phyloP scores from a whole-genome alignment of 2,113 vertebrate species.

The Rallus limicola region DNA sequence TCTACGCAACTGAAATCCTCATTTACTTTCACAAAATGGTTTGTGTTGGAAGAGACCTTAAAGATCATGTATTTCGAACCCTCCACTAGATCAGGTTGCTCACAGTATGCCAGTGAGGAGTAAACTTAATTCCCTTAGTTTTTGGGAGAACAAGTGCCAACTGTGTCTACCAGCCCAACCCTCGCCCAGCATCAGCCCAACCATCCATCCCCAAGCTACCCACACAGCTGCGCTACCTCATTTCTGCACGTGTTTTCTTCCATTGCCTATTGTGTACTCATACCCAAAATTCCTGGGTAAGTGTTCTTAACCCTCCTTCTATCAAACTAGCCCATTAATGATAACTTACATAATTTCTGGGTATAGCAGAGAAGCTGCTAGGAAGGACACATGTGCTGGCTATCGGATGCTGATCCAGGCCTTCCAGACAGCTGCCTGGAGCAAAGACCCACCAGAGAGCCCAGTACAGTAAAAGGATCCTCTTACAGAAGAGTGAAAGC shows the following conservation, averaged over 20 bases:
- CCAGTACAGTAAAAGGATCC: not conserved
- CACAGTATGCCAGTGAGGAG: not conserved
- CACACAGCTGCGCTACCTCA: rapidly evolving
- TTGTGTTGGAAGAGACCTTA: too few relatives aligned
- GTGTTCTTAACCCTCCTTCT: rapidly evolving
- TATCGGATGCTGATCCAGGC: rapidly evolving
- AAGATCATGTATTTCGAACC: too few relatives aligned
- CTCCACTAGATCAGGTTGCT: not conserved
- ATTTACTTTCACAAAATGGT: not conserved
- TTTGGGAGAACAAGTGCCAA: not conserved
- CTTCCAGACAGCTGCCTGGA: not conserved
- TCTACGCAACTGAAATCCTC: not conserved
- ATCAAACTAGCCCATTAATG: not conserved
- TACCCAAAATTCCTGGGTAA: not conserved
- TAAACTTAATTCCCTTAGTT: not conserved
- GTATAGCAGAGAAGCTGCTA: rapidly evolving
- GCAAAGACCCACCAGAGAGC: not conserved
- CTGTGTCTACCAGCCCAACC: not conserved
- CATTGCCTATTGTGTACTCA: too few relatives aligned
- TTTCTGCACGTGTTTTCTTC: not conserved
- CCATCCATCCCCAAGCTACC: rapidly evolving
- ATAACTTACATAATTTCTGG: not conserved
- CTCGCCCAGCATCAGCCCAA: not conserved
- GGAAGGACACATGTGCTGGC: rapidly evolving
- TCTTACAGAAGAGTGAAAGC: not conserved